Percentiles rank a stretch among this genome's conserved stretches.
phyloP scores from a whole-genome alignment of 2,888 invertebrate species.

The Euplexia lucipara region DNA sequence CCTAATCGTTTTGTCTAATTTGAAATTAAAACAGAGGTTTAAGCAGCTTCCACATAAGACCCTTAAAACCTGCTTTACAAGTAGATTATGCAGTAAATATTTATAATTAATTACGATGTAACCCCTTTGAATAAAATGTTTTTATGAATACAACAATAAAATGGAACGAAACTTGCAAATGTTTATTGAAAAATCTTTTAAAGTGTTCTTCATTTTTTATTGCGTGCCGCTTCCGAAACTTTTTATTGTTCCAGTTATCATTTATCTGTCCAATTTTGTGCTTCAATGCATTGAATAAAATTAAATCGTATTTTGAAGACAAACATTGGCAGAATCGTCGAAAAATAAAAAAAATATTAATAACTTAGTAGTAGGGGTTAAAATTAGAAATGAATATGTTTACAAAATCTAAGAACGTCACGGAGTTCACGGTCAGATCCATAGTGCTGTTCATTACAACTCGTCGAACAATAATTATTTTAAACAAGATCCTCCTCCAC shows the following conservation, averaged over 20 bases:
- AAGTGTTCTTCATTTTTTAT: slow-evolving; percentile 10
- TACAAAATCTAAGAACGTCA: background rate
- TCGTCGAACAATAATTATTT: slow-evolving; percentile 40
- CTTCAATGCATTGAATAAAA: background rate
- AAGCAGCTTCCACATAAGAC: slow-evolving; percentile 40
- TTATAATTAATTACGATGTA: slow-evolving; percentile 40
- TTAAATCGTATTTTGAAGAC: background rate
- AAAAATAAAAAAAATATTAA: background rate
- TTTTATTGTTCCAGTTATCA: slow-evolving; percentile 1
- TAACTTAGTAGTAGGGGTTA: background rate
- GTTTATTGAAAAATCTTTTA: background rate
- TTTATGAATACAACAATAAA: background rate
- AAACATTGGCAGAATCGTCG: too few relatives aligned
- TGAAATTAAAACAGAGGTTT: slow-evolving; percentile 60
- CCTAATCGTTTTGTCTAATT: slow-evolving; percentile 66
- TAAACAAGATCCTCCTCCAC: slow-evolving; percentile 31
- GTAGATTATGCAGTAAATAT: slow-evolving; percentile 49
- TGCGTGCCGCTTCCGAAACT: background rate
- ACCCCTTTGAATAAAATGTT: background rate
- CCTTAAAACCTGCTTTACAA: slow-evolving; percentile 41
- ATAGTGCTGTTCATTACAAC: slow-evolving; percentile 27
- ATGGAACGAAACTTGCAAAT: slow-evolving; percentile 2
- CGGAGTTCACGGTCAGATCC: slow-evolving; percentile 39
- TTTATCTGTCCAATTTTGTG: background rate
- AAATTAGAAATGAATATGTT: slow-evolving; percentile 16